Evolutionary conservation across 2,113 vertebrate species (phyloP).

Genomic region (Spea multiplicata): DNA sequence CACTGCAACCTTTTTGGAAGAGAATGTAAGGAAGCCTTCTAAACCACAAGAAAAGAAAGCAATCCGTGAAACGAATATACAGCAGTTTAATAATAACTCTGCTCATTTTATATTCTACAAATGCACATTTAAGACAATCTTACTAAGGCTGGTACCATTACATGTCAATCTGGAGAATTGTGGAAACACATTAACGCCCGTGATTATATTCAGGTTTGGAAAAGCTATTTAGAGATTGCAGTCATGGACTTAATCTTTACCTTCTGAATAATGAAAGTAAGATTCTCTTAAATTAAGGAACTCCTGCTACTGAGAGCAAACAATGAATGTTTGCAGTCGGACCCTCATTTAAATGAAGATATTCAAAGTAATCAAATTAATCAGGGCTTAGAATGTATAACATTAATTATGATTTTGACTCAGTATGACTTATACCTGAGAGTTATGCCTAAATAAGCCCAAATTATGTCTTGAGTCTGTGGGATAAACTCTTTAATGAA

Average conservation of each 20-base stretch:
- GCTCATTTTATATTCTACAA: conserved; percentile 10
- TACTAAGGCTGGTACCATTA: background rate
- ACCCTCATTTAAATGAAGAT: background rate
- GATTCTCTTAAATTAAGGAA: background rate
- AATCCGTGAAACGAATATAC: background rate
- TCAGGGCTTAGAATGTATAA: background rate
- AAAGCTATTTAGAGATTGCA: background rate
- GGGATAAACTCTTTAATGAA: background rate
- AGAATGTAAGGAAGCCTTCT: conserved; percentile 22
- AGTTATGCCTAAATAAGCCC: background rate
- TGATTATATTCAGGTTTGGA: background rate
- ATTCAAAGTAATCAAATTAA: background rate
- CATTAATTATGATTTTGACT: background rate
- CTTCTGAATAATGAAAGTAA: background rate
- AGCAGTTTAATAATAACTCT: conserved; percentile 12
- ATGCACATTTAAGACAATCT: conserved; percentile 8
- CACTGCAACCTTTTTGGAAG: conserved; percentile 40
- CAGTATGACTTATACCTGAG: background rate
- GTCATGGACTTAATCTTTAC: background rate
- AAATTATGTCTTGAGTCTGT: background rate
- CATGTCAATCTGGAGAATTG: background rate
- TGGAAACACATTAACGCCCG: conserved; percentile 1
- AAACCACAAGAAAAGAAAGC: conserved; percentile 19
- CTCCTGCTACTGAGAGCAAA: background rate
- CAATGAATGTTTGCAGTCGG: background rate